Evolutionary conservation across 2,113 vertebrate species (phyloP), one percentile per base, ranked within the genome.

Genomic region (Proteles cristata): DNA sequence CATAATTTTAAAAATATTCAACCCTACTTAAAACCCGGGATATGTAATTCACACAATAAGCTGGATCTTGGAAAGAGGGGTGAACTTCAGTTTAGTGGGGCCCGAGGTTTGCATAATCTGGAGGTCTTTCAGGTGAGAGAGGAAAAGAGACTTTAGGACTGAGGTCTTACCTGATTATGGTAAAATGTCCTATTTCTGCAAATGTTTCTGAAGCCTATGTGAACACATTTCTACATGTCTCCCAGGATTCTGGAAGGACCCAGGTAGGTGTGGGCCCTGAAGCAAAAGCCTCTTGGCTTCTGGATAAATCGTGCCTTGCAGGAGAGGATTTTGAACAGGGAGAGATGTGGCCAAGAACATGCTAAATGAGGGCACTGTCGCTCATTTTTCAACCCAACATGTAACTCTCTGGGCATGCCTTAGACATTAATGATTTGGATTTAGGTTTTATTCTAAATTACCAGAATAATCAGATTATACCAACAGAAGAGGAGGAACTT

Each of bases 401-500:
- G 43, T 0, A 45, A 84, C 69, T 77, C n/a, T 69, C 82, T 63
- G 28, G 19, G 45, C 45, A 61, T 25, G 28, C 43, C 55, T 82
- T 35, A 66, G 48, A 73, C 4, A 1, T 23, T n/a, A 58, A 53
- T 48, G 66, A 86, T 33, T 92, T 0, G 1, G n/a, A 82, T 50
- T 92, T 69, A 4, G 66, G 35, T 61, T 97, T 86, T 45, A 86
- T 79, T 93, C 93, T 45, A 89, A 90, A 93, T 86, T 26, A 48
- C 16, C 10, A 19, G 87, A 74, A 89, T 48, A 31, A 77, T 45
- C 2, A 26, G 4, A 31, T 1, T 58, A 28, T 31, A 58, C 25
- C 68, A 71, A 73, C 8, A 91, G 26, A 69, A 93, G 28, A 69
- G n/a, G 35, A 45, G 48, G 53, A 93, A 61, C 8, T 35, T 6